A percentile compares a stretch with the other conserved stretches of the same genome.
These are phyloP conservation scores for Marisa cornuarietis DNA, from an alignment of 1,140 invertebrate genomes.

Conservation along the genomic window DNA sequence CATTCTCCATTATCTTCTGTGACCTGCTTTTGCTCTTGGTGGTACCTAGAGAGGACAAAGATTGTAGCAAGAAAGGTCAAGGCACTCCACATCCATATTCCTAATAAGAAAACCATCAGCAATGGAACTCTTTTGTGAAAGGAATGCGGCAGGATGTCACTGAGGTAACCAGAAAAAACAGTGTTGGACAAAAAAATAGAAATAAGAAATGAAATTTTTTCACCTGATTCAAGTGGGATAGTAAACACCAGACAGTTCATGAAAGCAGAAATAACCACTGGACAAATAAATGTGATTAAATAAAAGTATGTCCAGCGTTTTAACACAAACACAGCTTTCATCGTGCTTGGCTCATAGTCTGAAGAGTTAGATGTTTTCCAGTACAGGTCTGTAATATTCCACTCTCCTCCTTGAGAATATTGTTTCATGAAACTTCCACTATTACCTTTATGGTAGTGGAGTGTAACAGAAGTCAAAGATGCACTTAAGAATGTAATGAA, in stretches of 20 bases:
- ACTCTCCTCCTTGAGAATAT: background rate
- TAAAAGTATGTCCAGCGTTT: background rate
- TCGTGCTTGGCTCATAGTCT: background rate
- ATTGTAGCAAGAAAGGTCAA: background rate
- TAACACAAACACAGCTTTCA: background rate
- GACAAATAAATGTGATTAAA: background rate
- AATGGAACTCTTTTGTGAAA: background rate
- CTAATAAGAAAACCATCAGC: background rate
- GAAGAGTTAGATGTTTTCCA: background rate
- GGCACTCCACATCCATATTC: background rate
- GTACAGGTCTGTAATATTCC: background rate
- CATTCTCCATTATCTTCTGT: background rate
- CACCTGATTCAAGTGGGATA: background rate
- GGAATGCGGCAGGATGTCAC: background rate
- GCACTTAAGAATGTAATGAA: background rate
- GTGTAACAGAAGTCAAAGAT: background rate
- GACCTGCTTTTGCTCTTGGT: background rate
- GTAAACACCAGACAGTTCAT: slow-evolving; percentile 7
- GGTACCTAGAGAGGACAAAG: background rate
- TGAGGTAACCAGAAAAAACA: background rate
- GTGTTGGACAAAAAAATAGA: slow-evolving; percentile 4
- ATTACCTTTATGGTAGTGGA: background rate
- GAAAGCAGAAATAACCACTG: background rate
- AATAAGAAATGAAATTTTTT: background rate
- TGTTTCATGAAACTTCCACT: background rate